phyloP scores from a whole-genome alignment of 2,113 vertebrate genomes.

The Rallus limicola region DNA sequence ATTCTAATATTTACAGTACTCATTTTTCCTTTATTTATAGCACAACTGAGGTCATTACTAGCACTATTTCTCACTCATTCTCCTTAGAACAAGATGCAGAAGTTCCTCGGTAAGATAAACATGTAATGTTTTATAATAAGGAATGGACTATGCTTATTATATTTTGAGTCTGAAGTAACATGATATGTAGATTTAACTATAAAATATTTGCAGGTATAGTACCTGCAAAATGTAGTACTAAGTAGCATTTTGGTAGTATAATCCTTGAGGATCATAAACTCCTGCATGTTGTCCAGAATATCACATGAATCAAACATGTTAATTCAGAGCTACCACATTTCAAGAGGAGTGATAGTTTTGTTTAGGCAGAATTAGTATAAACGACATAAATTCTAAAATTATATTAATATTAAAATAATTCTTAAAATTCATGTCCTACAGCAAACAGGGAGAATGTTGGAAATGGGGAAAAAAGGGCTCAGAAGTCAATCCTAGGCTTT shows the following conservation, averaged over 20 bases:
- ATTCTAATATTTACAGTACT: neutral
- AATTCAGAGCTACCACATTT: neutral
- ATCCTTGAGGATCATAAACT: neutral
- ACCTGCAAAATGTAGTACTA: neutral
- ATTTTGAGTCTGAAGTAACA: neutral
- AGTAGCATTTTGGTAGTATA: neutral
- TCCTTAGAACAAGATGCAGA: constrained; percentile 31
- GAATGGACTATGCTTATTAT: neutral
- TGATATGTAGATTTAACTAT: neutral
- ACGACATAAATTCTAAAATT: neutral
- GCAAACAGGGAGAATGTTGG: neutral
- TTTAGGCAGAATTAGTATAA: neutral
- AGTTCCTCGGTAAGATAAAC: constrained; percentile 64
- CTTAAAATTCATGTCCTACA: neutral
- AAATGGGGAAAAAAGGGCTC: neutral
- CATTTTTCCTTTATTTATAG: neutral
- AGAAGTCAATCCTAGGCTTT: neutral
- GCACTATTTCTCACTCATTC: neutral
- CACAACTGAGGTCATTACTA: neutral
- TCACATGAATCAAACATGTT: neutral
- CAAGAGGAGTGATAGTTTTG: neutral
- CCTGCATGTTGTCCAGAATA: neutral
- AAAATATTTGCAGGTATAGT: neutral
- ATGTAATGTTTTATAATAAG: neutral
- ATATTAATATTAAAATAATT: neutral